Evolutionary conservation across 2,888 invertebrate species (phyloP), one percentile per base, ranked within the genome.

Genomic region (Sarcophaga rosellei): DNA sequence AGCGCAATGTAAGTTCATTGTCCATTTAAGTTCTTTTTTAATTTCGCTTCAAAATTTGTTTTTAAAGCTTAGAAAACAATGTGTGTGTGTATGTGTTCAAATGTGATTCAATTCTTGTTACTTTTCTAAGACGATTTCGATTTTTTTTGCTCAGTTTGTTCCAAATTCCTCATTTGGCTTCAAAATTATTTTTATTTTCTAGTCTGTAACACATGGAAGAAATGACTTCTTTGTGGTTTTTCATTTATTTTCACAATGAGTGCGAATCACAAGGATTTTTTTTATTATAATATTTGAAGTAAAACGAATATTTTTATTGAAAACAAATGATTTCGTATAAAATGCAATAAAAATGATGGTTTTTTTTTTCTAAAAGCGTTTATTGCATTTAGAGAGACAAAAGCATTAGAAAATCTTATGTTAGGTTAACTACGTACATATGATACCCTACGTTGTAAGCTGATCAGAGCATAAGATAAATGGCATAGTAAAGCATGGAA

Each of bases 321-420:
- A 84, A 86, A 84, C 76, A 86, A 86, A 86, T 84, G 86, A 84
- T 81, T 86, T 84, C 81, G 23, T 81, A 86, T 84, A 84, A 86
- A 86, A 86, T 75, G 84, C 59, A 84, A 86, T 86, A 84, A 86
- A 81, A 86, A 61, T 78, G 17, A 78, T 66, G 74, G 44, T 47
- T 10, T 76, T 72, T 66, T 35, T 72, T 23, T 25, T 72, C 66
- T 63, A 20, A n/a, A 68, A 86, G 77, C 80, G 57, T 83, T 86
- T 86, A 68, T 77, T 77, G 47, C 17, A 73, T 75, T 44, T n/a
- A 62, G 63, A 59, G 23, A 12, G n/a, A 15, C 15, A 61, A 23
- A 75, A 66, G 23, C 4, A 35, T 35, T 35, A 35, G 35, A 35
- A 35, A 35, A 35, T 8, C 35, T 35, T 35, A 35, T 35, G 35